Conservation (phyloP, 30 jellyfish, hydroid and myxozoan species). For the Morbakka virulenta region DNA sequence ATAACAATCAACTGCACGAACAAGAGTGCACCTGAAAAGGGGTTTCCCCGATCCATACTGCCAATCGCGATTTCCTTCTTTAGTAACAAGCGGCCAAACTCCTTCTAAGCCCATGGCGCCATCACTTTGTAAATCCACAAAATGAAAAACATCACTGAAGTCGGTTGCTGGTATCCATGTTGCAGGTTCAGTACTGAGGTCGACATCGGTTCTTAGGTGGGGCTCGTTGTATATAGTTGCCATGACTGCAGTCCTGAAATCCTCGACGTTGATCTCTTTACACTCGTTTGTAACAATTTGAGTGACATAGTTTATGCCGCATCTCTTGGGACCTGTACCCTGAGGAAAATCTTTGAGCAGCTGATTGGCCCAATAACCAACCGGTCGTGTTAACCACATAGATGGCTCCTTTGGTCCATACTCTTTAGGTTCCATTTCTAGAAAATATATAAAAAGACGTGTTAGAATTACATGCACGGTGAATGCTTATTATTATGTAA, state of each 20-base stretch:
- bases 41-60: not conserved
- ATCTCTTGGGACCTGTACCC: not conserved
- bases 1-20: not conserved
- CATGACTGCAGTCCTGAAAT: not conserved
- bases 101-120: not conserved
- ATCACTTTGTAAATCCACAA: not conserved
- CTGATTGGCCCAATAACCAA: not conserved
- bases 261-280: not conserved
- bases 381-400: not conserved
- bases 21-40: not conserved
- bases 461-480: too few species aligned
- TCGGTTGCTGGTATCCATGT: not conserved
- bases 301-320: not conserved
- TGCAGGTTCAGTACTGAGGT: not conserved
- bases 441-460: too few species aligned
- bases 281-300: not conserved
- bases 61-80: not conserved
- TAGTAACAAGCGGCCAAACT: not conserved
- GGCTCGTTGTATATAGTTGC: not conserved
- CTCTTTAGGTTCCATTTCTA: not conserved
- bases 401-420: not conserved
- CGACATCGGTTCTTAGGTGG: not conserved
- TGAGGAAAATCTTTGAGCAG: not conserved
- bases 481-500: too few species aligned
- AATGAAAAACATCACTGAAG: not conserved